Evolutionary conservation across 2,797 vertebrate species (phyloP), one percentile per base, ranked within the genome.

Genomic region (Chelidonichthys spinosus): DNA sequence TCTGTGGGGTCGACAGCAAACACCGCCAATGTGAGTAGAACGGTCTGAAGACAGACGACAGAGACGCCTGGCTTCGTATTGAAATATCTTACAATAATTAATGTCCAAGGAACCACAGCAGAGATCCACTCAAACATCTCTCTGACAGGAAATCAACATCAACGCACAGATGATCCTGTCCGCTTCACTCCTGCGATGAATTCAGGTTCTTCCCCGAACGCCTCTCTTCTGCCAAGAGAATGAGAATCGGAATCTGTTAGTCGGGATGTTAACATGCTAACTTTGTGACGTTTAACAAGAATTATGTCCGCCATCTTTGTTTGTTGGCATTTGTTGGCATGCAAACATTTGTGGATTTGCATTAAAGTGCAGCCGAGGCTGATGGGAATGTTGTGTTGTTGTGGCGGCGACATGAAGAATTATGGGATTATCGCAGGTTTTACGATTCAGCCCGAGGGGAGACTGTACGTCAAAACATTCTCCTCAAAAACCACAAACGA

Each of bases 211-310:
- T 70, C 73, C 61, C 46, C 7, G 66, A 10, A 61, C 46, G 64
- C 72, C 77, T 68, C 60, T 78, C 78, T 78, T 85, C 85, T 85
- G 83, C 59, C 52, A 80, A 72, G 25, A 69, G 54, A 86, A 70
- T 78, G n/a, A 75, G 62, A 73, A 86, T 65, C 49, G 69, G 72
- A 73, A 76, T 63, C 10, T 25, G 74, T 87, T 83, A 77, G 55
- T 49, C 2, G 25, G 25, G 25, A 25, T 25, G 25, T 25, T 25
- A 25, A 25, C 25, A 46, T n/a, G 33, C 10, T 32, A 4, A n/a
- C 11, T 25, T 25, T 25, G 25, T 25, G 25, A 25, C 25, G 25
- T 25, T 25, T 25, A 25, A 25, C 25, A 25, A 25, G 25, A 25
- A 25, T 25, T 25, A 25, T 25, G 25, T 25, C 25, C 25, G 25